Base-by-base conservation (phyloP, 2,888 invertebrate genomes). In the Psylliodes chrysocephalus region DNA sequence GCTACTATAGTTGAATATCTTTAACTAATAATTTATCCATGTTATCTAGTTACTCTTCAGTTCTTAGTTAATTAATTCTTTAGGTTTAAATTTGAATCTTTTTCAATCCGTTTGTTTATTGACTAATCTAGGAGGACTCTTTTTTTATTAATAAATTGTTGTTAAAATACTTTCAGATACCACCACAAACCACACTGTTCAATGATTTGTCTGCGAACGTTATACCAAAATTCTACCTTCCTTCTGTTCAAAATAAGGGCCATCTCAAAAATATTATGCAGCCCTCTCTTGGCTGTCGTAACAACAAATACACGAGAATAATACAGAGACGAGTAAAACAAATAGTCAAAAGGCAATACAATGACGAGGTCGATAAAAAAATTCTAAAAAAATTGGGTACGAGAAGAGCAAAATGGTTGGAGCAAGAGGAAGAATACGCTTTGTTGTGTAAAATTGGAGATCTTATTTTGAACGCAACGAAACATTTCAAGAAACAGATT, bases 381-480 rank as follows among this genome's bases (percentile, higher is more conserved):
- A 90, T 91, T 0, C 75, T 90, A 47, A 85, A 86, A 47, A 84
- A 84, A 42, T 88, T 90, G 86, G 86, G 85, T 2, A 86, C 86
- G 10, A 73, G 86, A 17, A 84, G 86, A 4, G 87, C 90, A 0
- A 84, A 85, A 5, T 94, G 92, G 91, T 84, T 85, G 5, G 77
- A 85, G 0, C 83, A 85, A 33, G 93, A 94, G 79, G 92, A 93
- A 79, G 87, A 87, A 44, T 80, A 91, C 57, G 77, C 93, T 1
- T 81, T 90, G 46, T 84, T 92, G 66, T 88, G 89, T 68, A 89
- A 89, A 71, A 88, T 90, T 0, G 89, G 89, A 0, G 84, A 85
- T 67, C 77, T 85, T 61, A 86, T 88, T 68, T 79, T 90, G 12
- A 85, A 82, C 51, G 83, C 84, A 0, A 82, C 52, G 12, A 67